Evolutionary conservation across 2,797 vertebrate species (phyloP).

Genomic region (Peromyscus eremicus): DNA sequence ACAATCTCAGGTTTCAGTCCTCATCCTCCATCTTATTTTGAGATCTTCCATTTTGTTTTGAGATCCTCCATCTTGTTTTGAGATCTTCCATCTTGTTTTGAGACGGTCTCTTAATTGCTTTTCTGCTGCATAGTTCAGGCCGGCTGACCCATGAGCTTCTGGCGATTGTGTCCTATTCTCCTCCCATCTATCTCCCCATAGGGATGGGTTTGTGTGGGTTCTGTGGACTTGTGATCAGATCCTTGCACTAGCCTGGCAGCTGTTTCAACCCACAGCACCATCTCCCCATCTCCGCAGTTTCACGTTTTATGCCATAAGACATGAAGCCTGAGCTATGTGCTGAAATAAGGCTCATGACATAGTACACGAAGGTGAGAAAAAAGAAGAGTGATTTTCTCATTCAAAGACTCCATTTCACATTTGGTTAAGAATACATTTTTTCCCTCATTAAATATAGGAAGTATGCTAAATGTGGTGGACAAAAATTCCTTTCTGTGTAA

Average conservation of each 20-base stretch:
- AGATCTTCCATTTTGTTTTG: no score
- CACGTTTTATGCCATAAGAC: neutral
- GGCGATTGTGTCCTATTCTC: neutral
- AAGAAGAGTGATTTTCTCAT: neutral
- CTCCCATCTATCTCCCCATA: neutral
- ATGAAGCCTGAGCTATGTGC: neutral
- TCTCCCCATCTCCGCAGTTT: no score
- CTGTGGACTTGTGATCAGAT: neutral
- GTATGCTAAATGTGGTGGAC: neutral
- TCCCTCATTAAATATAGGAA: slow-evolving; percentile 43
- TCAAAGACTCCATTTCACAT: slow-evolving; percentile 20
- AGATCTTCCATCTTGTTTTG: neutral
- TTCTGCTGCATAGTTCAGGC: neutral
- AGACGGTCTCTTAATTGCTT: neutral
- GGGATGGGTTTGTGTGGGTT: neutral
- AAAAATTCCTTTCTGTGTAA: slow-evolving; percentile 26
- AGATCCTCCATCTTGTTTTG: no score
- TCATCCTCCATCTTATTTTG: neutral
- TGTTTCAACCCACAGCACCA: no score
- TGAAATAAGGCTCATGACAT: neutral
- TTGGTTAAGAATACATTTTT: slow-evolving; percentile 59
- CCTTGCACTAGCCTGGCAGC: neutral
- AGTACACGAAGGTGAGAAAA: neutral
- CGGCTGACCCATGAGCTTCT: neutral
- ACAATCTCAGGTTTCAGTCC: neutral